These are phyloP conservation scores for Micoletzkya japonica DNA, from an alignment of 2,888 invertebrate species.

Conservation along the genomic window DNA sequence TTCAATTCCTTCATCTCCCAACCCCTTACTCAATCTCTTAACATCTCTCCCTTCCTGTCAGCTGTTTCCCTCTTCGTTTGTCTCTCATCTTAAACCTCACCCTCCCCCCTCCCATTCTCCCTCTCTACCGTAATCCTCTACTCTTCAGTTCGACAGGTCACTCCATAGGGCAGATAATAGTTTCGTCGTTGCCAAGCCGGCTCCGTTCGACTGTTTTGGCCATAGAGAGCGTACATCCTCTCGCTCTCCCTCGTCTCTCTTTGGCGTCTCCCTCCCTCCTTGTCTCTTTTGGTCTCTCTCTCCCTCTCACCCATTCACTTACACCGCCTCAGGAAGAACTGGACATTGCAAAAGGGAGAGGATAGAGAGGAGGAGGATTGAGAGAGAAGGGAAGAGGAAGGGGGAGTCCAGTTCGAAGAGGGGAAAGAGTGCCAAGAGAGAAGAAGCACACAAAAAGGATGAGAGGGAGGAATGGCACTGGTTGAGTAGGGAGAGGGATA, in stretches of 20 bases:
- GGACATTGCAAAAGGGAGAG: conserved; percentile 16
- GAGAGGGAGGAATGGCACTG: neutral
- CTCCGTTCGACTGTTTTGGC: conserved; percentile 3
- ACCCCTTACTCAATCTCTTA: too few species aligned
- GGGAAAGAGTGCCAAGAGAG: too few species aligned
- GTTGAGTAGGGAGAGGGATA: too few species aligned
- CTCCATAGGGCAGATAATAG: too few species aligned
- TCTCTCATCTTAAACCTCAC: neutral
- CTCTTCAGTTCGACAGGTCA: too few species aligned
- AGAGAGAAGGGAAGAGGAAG: neutral
- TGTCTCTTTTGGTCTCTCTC: conserved; percentile 1
- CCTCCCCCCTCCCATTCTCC: neutral
- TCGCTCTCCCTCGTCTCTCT: neutral
- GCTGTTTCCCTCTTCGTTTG: too few species aligned
- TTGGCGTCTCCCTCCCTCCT: neutral
- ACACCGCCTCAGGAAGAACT: neutral
- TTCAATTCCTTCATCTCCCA: too few species aligned
- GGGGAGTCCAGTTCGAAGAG: neutral
- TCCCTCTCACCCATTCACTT: neutral
- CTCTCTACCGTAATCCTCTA: conserved; percentile 2
- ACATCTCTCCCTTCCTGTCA: too few species aligned
- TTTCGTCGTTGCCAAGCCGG: too few species aligned
- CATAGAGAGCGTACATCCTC: neutral
- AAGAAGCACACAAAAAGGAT: too few species aligned
- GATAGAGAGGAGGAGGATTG: neutral